Evolutionary conservation across 2,113 vertebrate species (phyloP).

Genomic region (Vidua chalybeata): DNA sequence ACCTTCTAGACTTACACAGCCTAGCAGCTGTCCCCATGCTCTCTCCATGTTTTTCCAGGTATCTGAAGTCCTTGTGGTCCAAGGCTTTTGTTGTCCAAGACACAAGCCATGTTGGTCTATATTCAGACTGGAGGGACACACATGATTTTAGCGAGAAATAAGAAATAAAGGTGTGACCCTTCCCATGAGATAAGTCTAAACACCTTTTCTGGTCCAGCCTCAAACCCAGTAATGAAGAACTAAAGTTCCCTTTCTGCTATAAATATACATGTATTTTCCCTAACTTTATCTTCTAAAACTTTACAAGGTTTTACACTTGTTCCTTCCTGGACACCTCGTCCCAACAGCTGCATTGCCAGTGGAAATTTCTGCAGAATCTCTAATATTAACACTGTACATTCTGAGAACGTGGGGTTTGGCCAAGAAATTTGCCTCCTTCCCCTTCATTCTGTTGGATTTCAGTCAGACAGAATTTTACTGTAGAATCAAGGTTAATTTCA

Average conservation of each 20-base stretch:
- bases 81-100: neutral
- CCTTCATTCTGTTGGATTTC: neutral
- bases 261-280: neutral
- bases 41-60: neutral
- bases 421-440: neutral
- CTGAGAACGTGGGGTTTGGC: neutral
- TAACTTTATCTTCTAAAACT: neutral
- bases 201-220: neutral
- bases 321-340: neutral
- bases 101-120: accelerated
- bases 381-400: neutral
- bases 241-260: neutral
- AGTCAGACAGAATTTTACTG: neutral
- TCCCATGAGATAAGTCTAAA: neutral
- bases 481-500: neutral
- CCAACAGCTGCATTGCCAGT: neutral
- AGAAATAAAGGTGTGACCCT: neutral
- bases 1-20: neutral
- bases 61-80: neutral
- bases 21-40: neutral
- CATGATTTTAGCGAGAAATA: neutral
- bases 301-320: neutral
- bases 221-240: neutral
- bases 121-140: neutral
- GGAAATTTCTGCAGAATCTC: neutral